A percentile compares a stretch with the other conserved stretches of the same genome.
These are phyloP conservation scores for Peromyscus maniculatus DNA, from an alignment of 2,113 vertebrate species.

Conservation along the genomic window DNA sequence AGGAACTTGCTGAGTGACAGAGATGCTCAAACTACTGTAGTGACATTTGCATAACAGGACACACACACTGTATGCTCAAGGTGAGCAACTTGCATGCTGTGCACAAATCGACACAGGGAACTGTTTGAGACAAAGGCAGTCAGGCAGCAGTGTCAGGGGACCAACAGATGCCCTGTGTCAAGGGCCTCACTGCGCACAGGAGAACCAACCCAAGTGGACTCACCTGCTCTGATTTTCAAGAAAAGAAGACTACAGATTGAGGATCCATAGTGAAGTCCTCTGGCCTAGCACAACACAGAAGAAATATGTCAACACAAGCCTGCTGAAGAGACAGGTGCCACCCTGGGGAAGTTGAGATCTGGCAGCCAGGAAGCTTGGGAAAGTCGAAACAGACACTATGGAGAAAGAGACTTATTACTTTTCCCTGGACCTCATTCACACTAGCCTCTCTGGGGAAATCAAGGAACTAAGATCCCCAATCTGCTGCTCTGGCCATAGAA, in stretches of 20 bases:
- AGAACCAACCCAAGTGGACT: not conserved
- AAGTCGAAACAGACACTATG: slow-evolving; percentile 40
- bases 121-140: not conserved
- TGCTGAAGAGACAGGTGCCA: not conserved
- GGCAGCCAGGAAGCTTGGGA: slow-evolving; percentile 60
- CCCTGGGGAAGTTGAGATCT: slow-evolving; percentile 27
- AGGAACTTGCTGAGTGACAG: not conserved
- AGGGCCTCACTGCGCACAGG: not conserved
- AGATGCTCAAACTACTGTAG: not conserved
- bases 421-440: slow-evolving; percentile 48
- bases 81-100: not conserved
- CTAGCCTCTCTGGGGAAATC: slow-evolving; percentile 69
- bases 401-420: slow-evolving; percentile 61
- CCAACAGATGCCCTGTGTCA: not conserved
- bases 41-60: fast-evolving
- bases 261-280: slow-evolving; percentile 15
- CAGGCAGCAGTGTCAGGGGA: not conserved
- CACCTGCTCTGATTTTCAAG: not conserved
- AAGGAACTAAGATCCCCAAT: slow-evolving; percentile 61
- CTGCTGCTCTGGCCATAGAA: slow-evolving; percentile 51
- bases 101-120: not conserved
- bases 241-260: not conserved
- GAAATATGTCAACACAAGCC: slow-evolving; percentile 40
- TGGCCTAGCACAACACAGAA: not conserved
- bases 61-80: not conserved